Conservation (phyloP, 2,797 vertebrate species). For the Epinephelus awoara region DNA sequence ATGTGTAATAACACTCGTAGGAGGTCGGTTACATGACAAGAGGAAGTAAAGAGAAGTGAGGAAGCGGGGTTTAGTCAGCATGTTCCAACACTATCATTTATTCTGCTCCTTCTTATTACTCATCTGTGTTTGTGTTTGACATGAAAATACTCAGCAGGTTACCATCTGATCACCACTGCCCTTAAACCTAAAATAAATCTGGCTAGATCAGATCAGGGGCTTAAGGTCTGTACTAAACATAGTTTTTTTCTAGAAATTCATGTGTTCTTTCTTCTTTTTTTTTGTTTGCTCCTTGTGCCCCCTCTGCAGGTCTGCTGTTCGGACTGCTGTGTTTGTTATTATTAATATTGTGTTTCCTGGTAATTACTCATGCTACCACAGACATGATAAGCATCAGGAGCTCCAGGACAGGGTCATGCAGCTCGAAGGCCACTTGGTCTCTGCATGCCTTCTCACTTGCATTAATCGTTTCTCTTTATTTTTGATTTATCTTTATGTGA, state of each 20-base stretch:
- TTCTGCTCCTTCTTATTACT: constrained; percentile 38
- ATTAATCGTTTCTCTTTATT: constrained; percentile 8
- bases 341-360: constrained; percentile 13
- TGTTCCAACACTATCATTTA: constrained; percentile 28
- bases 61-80: constrained; percentile 27
- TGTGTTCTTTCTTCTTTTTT: background rate
- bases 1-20: constrained; percentile 34
- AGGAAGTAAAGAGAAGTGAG: background rate
- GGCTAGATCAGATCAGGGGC: background rate
- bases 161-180: constrained; percentile 16
- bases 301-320: constrained; percentile 1
- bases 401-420: background rate
- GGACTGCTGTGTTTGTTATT: constrained; percentile 4
- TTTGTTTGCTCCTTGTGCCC: background rate
- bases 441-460: constrained; percentile 1
- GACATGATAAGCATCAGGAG: constrained; percentile 10
- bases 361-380: constrained; percentile 26
- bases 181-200: constrained; percentile 1
- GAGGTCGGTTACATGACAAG: constrained; percentile 6
- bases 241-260: background rate
- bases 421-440: constrained; percentile 1
- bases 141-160: constrained; percentile 26
- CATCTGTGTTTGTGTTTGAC: constrained; percentile 16
- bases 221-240: background rate
- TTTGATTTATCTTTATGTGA: constrained; percentile 15